These are phyloP conservation scores for Nomada hirtipes DNA, from an alignment of 2,888 invertebrate species.

Conservation along the genomic window DNA sequence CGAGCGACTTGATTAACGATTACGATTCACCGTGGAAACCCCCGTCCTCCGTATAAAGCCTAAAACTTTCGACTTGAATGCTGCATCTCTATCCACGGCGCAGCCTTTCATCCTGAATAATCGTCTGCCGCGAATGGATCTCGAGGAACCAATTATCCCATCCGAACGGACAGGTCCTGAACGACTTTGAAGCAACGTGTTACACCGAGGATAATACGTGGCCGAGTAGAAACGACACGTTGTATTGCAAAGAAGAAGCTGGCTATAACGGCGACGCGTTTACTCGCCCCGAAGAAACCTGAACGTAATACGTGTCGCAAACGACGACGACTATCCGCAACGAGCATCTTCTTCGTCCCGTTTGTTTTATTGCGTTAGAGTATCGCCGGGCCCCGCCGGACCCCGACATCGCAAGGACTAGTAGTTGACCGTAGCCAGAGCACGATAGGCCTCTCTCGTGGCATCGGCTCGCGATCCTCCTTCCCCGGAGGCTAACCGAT, in stretches of 20 bases:
- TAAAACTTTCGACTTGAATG: too few relatives aligned
- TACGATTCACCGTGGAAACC: too few relatives aligned
- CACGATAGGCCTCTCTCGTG: slow-evolving; percentile 52
- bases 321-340: slow-evolving; percentile 39
- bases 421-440: slow-evolving; percentile 69
- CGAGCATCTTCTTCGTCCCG: slow-evolving; percentile 40
- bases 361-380: slow-evolving; percentile 55
- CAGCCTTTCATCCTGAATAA: not conserved
- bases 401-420: slow-evolving; percentile 56
- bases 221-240: not conserved
- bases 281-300: slow-evolving; percentile 13
- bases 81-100: too few relatives aligned
- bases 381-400: slow-evolving; percentile 17
- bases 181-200: not conserved
- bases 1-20: too few relatives aligned
- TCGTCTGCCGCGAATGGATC: not conserved
- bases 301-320: slow-evolving; percentile 39
- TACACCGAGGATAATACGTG: not conserved
- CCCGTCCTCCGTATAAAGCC: too few relatives aligned
- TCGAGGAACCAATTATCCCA: not conserved
- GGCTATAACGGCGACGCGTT: slow-evolving; percentile 4
- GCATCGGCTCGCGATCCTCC: slow-evolving; percentile 48
- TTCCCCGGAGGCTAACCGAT: slow-evolving; percentile 67
- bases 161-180: not conserved
- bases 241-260: not conserved